These are phyloP conservation scores for Haemorhous mexicanus DNA, from an alignment of 2,113 vertebrate species.

Conservation along the genomic window DNA sequence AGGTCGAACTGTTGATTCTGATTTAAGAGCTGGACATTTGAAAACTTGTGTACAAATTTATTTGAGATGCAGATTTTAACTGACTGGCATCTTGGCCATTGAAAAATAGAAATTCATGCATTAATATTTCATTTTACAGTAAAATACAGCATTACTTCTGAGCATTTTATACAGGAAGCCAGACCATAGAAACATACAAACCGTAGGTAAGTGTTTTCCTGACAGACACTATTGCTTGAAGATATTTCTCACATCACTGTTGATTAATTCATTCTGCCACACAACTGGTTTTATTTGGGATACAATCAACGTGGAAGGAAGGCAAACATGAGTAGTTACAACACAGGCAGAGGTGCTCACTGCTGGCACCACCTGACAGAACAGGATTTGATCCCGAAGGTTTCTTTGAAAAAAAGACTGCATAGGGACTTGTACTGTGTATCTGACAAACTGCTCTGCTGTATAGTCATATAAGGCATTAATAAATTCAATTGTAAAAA, in stretches of 20 bases:
- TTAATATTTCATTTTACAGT: conserved; percentile 73
- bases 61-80: conserved; percentile 50
- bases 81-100: conserved; percentile 12
- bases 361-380: conserved; percentile 36
- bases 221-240: conserved; percentile 74
- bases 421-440: conserved; percentile 61
- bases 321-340: conserved; percentile 50
- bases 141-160: conserved; percentile 64
- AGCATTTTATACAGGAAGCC: conserved; percentile 60
- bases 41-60: conserved; percentile 55
- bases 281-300: conserved; percentile 32
- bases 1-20: neutral
- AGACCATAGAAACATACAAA: conserved; percentile 68
- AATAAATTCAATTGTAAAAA: conserved; percentile 62
- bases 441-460: conserved; percentile 56
- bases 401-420: conserved; percentile 47
- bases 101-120: conserved; percentile 85
- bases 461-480: conserved; percentile 75
- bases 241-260: conserved; percentile 29
- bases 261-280: conserved; percentile 30
- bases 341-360: conserved; percentile 64
- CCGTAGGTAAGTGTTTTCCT: conserved; percentile 52
- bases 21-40: neutral
- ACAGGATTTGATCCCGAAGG: neutral
- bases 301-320: conserved; percentile 62